Percentiles rank a stretch among this genome's conserved stretches.
Evolutionary conservation across 2,888 invertebrate genomes (phyloP).

Genomic region (Andrena camellia): DNA sequence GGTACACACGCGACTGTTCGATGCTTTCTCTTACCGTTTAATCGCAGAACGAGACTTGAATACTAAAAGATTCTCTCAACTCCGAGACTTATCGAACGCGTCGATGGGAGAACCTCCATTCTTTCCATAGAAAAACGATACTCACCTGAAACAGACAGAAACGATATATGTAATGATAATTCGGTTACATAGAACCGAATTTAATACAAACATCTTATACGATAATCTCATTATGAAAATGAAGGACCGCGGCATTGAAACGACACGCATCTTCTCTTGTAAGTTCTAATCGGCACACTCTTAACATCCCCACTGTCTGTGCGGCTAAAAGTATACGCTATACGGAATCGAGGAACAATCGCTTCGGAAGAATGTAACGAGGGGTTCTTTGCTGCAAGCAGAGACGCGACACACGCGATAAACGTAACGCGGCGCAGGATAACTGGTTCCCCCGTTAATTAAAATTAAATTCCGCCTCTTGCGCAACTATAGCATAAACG

Average conservation of each 20-base stretch:
- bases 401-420: conserved; percentile 1
- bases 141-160: conserved; percentile 33
- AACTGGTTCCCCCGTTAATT: background rate
- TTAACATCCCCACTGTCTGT: background rate
- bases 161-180: background rate
- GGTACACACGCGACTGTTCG: background rate
- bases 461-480: conserved; percentile 3
- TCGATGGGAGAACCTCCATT: background rate
- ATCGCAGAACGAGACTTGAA: background rate
- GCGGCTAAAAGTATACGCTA: background rate
- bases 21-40: conserved; percentile 31
- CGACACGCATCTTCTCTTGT: background rate
- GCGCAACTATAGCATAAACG: background rate
- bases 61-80: background rate
- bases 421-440: background rate
- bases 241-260: background rate
- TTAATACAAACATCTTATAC: background rate
- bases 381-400: background rate
- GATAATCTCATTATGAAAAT: background rate
- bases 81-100: background rate
- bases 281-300: background rate
- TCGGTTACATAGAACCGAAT: no score
- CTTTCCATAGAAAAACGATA: background rate
- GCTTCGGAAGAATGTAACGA: conserved; percentile 2
- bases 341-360: background rate